A percentile compares a stretch with the other conserved stretches of the same genome.
These are phyloP conservation scores for Ramazzottius varieornatus DNA, from an alignment of 2,888 invertebrate species.

Conservation along the genomic window DNA sequence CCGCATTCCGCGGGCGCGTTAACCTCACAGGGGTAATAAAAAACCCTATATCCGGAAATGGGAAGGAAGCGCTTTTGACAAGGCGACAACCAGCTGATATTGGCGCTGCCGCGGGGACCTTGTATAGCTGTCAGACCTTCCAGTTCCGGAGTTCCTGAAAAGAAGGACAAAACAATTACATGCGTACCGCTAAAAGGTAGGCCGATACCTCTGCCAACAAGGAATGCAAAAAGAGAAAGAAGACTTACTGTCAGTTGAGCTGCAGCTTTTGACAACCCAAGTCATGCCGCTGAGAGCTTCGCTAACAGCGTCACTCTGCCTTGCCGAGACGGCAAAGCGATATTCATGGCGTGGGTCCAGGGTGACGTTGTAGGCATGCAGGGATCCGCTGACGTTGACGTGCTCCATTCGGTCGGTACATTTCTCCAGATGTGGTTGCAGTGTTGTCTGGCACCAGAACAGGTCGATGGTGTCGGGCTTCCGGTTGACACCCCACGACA, in stretches of 20 bases:
- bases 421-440: background rate
- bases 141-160: background rate
- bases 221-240: background rate
- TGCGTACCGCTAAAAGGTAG: no score
- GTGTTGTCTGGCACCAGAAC: background rate
- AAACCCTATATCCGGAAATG: background rate
- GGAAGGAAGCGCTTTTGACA: background rate
- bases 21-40: background rate
- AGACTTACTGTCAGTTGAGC: background rate
- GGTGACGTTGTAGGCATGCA: background rate
- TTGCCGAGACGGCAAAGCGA: background rate
- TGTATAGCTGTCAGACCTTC: background rate
- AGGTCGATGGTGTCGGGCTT: background rate
- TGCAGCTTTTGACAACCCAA: background rate
- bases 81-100: background rate
- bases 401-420: background rate
- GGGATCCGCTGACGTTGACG: background rate
- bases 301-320: background rate
- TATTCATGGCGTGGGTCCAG: background rate
- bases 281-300: background rate
- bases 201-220: no score
- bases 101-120: background rate
- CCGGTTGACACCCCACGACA: background rate
- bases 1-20: background rate
- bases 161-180: background rate